phyloP scores from a whole-genome alignment of 2,113 vertebrate species.

The Pollachius pollachius region DNA sequence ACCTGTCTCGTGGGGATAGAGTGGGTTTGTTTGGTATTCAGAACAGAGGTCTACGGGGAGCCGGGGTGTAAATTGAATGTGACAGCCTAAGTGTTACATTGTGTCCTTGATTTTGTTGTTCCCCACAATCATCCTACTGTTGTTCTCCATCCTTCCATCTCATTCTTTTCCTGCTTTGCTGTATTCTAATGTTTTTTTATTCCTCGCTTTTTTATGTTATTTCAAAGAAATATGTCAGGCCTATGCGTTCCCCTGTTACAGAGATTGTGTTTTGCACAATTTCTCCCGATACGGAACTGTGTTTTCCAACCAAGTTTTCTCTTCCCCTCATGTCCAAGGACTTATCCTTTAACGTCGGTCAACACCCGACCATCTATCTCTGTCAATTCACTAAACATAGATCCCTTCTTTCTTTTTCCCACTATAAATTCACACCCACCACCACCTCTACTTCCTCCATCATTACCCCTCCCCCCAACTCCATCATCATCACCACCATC shows the following conservation, averaged over 20 bases:
- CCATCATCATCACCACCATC: too few relatives aligned
- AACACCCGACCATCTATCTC: too few relatives aligned
- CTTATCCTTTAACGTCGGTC: not conserved
- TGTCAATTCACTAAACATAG: too few relatives aligned
- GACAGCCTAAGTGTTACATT: conserved; percentile 65
- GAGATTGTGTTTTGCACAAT: too few relatives aligned
- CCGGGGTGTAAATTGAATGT: conserved; percentile 65
- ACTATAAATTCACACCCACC: too few relatives aligned
- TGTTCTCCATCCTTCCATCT: conserved; percentile 32
- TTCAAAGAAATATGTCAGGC: too few relatives aligned
- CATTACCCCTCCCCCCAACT: too few relatives aligned
- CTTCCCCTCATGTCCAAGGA: not conserved
- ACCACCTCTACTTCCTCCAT: too few relatives aligned
- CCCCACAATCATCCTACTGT: not conserved
- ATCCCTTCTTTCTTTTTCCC: too few relatives aligned
- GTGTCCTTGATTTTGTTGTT: conserved; percentile 67
- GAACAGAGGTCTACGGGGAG: conserved; percentile 58
- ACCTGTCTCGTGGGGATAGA: conserved; percentile 34
- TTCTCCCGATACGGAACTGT: not conserved
- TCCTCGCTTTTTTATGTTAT: too few relatives aligned
- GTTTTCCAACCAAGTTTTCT: not conserved
- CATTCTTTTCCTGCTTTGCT: conserved; percentile 44
- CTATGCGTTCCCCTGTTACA: not conserved
- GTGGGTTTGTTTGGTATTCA: conserved; percentile 65
- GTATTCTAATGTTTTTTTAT: conserved; percentile 27